These are phyloP conservation scores for Ataeniobius toweri DNA, from an alignment of 2,797 vertebrate species.

Conservation along the genomic window DNA sequence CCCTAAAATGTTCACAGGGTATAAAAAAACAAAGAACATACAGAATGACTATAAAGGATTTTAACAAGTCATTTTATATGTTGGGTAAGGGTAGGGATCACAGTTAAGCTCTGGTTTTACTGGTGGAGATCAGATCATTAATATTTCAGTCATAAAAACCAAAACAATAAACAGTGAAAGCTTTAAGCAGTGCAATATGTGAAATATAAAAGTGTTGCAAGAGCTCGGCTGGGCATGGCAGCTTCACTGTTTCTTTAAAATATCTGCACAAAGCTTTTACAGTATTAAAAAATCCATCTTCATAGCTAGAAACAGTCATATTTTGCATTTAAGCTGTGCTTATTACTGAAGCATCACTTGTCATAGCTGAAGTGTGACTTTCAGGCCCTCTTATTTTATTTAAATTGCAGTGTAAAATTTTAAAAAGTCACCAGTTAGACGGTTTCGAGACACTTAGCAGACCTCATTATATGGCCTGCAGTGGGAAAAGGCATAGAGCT, in stretches of 20 bases:
- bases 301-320: neutral
- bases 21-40: no score
- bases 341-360: constrained; percentile 9
- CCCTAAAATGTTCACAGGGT: neutral
- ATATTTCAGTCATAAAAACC: constrained; percentile 2
- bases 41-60: constrained; percentile 3
- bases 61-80: neutral
- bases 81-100: neutral
- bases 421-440: constrained; percentile 23
- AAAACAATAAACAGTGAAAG: constrained; percentile 5
- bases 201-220: constrained; percentile 22
- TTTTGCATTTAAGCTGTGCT: constrained; percentile 20
- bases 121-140: neutral
- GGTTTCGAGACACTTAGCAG: constrained; percentile 32
- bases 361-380: constrained; percentile 14
- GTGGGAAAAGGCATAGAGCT: constrained; percentile 34
- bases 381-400: constrained; percentile 27
- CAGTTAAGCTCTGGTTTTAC: constrained; percentile 13
- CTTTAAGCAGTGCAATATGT: constrained; percentile 16
- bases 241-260: constrained; percentile 10
- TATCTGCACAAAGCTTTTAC: constrained; percentile 1
- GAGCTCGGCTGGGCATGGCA: neutral
- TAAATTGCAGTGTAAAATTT: constrained; percentile 26
- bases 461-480: constrained; percentile 55
- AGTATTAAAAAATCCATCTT: constrained; percentile 6